These are phyloP conservation scores for Pyrocoelia pectoralis DNA, from an alignment of 2,888 invertebrate species.

Conservation along the genomic window DNA sequence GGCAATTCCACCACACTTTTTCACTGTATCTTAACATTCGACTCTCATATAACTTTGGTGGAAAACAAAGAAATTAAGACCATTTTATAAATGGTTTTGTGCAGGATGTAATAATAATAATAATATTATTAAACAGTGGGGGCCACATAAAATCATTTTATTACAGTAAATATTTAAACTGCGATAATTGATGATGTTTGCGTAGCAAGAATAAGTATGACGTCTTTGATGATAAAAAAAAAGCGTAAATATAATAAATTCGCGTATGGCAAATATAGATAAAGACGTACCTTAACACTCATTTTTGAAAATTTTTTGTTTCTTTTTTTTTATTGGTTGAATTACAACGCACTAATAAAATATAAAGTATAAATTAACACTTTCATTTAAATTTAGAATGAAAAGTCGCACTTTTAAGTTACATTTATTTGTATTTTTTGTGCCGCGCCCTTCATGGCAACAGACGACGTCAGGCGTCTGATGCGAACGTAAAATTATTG, in stretches of 20 bases:
- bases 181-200: background rate
- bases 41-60: too few relatives aligned
- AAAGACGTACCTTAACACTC: slow-evolving; percentile 29
- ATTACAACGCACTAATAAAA: slow-evolving; percentile 9
- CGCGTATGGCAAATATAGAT: background rate
- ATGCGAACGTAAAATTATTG: slow-evolving; percentile 27
- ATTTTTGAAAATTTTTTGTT: slow-evolving; percentile 21
- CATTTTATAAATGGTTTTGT: too few relatives aligned
- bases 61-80: background rate
- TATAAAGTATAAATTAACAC: slow-evolving; percentile 1
- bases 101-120: background rate
- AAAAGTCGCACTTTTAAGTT: slow-evolving; percentile 1
- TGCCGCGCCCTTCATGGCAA: slow-evolving; percentile 34
- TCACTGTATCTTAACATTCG: background rate
- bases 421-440: slow-evolving; percentile 17
- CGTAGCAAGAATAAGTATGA: background rate
- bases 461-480: slow-evolving; percentile 28
- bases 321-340: background rate
- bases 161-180: background rate
- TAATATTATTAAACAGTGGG: background rate
- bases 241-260: slow-evolving; percentile 9
- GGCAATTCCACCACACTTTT: too few relatives aligned
- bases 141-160: background rate
- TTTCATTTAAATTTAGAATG: slow-evolving; percentile 9
- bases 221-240: slow-evolving; percentile 1